Evolutionary conservation across 2,888 invertebrate genomes (phyloP).

Genomic region (Blastobasis adustella): DNA sequence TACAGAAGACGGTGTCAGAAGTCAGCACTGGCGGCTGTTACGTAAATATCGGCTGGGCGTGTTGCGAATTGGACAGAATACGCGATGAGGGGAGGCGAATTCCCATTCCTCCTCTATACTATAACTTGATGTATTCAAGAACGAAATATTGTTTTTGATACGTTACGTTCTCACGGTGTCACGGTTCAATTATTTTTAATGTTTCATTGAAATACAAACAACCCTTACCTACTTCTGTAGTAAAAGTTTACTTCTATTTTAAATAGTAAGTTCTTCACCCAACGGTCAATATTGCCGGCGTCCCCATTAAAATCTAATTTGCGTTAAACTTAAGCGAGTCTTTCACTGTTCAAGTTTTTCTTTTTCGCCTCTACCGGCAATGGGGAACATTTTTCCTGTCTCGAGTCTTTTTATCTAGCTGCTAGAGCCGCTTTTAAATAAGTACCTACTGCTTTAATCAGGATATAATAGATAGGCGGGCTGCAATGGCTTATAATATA

Average conservation of each 20-base stretch:
- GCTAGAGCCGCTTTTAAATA: not conserved
- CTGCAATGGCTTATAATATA: slow-evolving; percentile 15
- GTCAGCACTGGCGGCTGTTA: slow-evolving; percentile 62
- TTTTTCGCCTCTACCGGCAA: slow-evolving; percentile 24
- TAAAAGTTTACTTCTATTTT: no score
- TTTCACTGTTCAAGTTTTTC: slow-evolving; percentile 31
- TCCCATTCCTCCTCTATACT: slow-evolving; percentile 42
- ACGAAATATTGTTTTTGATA: slow-evolving; percentile 27
- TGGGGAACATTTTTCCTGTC: slow-evolving; percentile 2
- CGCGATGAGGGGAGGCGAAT: slow-evolving; percentile 62
- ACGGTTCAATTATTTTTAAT: no score
- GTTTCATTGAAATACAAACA: no score
- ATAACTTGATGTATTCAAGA: slow-evolving; percentile 52
- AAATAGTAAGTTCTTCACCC: slow-evolving; percentile 14
- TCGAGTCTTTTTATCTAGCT: slow-evolving; percentile 1
- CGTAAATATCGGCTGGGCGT: slow-evolving; percentile 69
- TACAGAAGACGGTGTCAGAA: slow-evolving; percentile 50
- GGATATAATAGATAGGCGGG: slow-evolving; percentile 15
- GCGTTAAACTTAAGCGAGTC: slow-evolving; percentile 35
- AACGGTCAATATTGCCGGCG: slow-evolving; percentile 34
- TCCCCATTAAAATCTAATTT: slow-evolving; percentile 46
- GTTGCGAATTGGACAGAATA: slow-evolving; percentile 69
- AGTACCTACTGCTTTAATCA: slow-evolving; percentile 2
- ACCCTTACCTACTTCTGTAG: no score
- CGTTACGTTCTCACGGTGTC: no score